Evolutionary conservation across 2,797 vertebrate genomes (phyloP).

Genomic region (Xiphophorus birchmanni): DNA sequence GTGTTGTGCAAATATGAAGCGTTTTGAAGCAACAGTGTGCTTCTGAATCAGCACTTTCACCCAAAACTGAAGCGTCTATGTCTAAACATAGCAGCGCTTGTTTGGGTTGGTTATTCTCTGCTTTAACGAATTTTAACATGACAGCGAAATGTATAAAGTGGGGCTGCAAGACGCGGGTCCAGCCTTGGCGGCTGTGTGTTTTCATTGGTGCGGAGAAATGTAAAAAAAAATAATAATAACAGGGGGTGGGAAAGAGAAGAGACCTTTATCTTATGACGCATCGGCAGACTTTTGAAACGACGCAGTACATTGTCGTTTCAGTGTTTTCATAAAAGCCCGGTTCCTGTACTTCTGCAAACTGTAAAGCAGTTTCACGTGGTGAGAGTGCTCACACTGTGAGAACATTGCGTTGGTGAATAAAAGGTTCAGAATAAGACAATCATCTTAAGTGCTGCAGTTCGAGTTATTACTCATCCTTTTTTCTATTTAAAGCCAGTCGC

Average conservation of each 20-base stretch:
- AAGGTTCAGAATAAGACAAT: not conserved
- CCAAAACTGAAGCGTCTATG: not conserved
- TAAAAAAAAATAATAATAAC: not conserved
- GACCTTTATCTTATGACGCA: not conserved
- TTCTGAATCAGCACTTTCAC: not conserved
- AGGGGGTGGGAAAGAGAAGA: not conserved
- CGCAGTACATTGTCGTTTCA: not conserved
- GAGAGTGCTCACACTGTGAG: not conserved
- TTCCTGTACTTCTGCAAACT: not conserved
- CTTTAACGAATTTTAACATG: not conserved
- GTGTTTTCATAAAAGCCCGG: not conserved
- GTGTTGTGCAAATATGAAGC: not conserved
- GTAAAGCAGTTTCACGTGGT: not conserved
- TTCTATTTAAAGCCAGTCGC: not conserved
- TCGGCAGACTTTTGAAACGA: not conserved
- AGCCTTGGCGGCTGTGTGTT: not conserved
- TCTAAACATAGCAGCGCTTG: not conserved
- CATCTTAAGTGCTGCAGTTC: not conserved
- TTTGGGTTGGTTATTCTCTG: not conserved
- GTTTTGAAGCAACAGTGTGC: not conserved
- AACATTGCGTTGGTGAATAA: not conserved
- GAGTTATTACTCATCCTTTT: not conserved
- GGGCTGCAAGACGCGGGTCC: not conserved
- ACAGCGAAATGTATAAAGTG: not conserved
- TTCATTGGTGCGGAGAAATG: not conserved